Base-by-base conservation (phyloP, 2,113 vertebrate genomes). In the Leptobrachium ailaonicum region DNA sequence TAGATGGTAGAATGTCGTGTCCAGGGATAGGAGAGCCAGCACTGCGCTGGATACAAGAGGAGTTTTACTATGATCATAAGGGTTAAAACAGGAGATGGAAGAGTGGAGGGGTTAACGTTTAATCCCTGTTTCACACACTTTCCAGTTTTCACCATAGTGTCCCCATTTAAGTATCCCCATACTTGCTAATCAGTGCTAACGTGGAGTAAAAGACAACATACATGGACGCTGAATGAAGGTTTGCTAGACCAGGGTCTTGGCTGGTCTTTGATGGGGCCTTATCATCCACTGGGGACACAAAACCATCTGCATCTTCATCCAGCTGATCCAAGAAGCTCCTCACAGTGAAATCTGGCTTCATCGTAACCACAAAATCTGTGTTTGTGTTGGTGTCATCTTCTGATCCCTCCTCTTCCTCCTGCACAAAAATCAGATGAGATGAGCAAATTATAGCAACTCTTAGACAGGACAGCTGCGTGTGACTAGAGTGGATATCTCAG, bases 331-430 rank as follows among this genome's bases (percentile, higher is more conserved):
- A 90, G 84, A 97, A 95, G 84, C 94, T 92, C 14, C 93, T 88
- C 82, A 95, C 84, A 1, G 84, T 93, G 83, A 95, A 87, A 58
- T 96, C 96, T 0, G 94, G 90, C 71, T 90, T 93, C 66, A 92
- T 84, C 0, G 92, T 92, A 82, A 95, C 88, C 0, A 83, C 86
- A 80, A 96, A 86, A 86, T 94, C 94, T 0, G 90, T 92, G 86
- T 92, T 96, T 4, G 83, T 75, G 1, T 82, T 93, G 32, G 80
- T 86, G 3, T 99, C 97, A 0, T 98, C 97, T 71, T 98, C 96
- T 0, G 96, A 97, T 4, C 95, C 95, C 2, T 97, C 97, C 69
- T 98, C 97, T 89, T 99, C 97, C 82, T 97, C 96, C 96, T 97
- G 85, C 6, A 62, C 76, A 71, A 32, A 32, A 32, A 78, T 5